These are phyloP conservation scores for Gallirallus australis DNA, from an alignment of 2,797 vertebrate genomes.

Conservation along the genomic window DNA sequence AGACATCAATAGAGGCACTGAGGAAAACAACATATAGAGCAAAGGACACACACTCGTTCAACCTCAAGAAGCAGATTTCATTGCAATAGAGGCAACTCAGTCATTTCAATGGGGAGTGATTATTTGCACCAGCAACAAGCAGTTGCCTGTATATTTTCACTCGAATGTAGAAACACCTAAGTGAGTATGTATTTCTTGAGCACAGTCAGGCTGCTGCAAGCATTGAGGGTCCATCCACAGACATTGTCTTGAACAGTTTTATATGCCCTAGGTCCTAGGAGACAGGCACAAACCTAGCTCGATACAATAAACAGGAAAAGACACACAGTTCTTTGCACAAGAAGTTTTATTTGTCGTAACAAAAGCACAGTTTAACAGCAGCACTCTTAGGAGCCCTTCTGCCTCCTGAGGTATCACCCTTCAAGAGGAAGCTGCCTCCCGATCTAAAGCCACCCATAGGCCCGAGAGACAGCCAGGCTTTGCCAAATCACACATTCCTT, in stretches of 20 bases:
- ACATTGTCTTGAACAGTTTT: not conserved
- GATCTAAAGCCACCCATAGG: not conserved
- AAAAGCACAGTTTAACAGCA: not conserved
- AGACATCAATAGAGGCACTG: not conserved
- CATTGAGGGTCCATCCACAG: not conserved
- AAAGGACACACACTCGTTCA: not conserved
- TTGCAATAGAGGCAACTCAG: not conserved
- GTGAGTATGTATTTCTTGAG: not conserved
- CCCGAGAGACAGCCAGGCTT: not conserved
- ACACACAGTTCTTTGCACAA: not conserved
- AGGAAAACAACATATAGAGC: not conserved
- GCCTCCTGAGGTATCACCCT: not conserved
- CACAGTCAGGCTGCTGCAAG: not conserved
- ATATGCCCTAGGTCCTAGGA: not conserved
- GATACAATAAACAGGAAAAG: not conserved
- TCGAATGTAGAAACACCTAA: not conserved
- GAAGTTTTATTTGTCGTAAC: constrained; percentile 55
- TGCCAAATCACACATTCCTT: not conserved
- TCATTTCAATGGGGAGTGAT: not conserved
- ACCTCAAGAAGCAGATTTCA: not conserved
- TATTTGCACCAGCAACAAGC: not conserved
- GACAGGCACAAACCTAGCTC: not conserved
- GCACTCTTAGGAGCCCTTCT: not conserved
- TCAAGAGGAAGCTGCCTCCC: not conserved
- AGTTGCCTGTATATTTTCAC: not conserved